Evolutionary conservation across 2,888 invertebrate species (phyloP).

Genomic region (Patella depressa): DNA sequence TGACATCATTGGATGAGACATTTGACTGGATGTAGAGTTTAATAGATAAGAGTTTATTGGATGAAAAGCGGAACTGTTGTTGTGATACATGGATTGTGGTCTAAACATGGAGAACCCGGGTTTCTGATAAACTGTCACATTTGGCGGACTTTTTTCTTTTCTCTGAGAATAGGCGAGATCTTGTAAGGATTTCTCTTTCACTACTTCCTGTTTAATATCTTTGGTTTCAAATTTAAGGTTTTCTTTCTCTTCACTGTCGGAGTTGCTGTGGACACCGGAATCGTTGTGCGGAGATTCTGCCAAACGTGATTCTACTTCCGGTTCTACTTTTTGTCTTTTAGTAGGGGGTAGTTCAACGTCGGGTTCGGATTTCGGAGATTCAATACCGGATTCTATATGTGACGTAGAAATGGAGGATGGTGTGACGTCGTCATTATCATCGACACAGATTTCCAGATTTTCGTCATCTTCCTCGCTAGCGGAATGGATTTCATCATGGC

Average conservation of each 20-base stretch:
- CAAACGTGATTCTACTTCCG: conserved; percentile 1
- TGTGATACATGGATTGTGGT: conserved; percentile 30
- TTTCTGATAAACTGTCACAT: conserved; percentile 89
- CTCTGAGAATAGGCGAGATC: conserved; percentile 1
- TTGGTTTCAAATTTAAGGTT: conserved; percentile 7
- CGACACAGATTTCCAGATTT: conserved; percentile 59
- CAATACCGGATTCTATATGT: conserved; percentile 6
- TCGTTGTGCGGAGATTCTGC: conserved; percentile 5
- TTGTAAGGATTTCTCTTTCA: conserved; percentile 10
- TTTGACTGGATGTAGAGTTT: conserved; percentile 25
- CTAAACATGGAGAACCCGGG: conserved; percentile 81
- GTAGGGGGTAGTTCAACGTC: conserved; percentile 12
- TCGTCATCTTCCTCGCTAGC: conserved; percentile 53
- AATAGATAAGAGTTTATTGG: conserved; percentile 36
- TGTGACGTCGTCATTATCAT: conserved; percentile 48
- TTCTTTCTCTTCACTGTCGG: conserved; percentile 5
- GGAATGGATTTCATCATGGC: conserved; percentile 40
- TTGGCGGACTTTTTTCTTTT: conserved; percentile 75
- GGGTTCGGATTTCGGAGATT: conserved; percentile 14
- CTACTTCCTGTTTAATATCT: conserved; percentile 15
- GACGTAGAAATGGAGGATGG: not conserved
- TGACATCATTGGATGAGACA: conserved; percentile 19
- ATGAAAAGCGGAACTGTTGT: conserved; percentile 35
- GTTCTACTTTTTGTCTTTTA: conserved; percentile 19
- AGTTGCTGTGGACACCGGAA: conserved; percentile 9